Evolutionary conservation across 2,888 invertebrate genomes (phyloP).

Genomic region (Hypsopygia costalis): DNA sequence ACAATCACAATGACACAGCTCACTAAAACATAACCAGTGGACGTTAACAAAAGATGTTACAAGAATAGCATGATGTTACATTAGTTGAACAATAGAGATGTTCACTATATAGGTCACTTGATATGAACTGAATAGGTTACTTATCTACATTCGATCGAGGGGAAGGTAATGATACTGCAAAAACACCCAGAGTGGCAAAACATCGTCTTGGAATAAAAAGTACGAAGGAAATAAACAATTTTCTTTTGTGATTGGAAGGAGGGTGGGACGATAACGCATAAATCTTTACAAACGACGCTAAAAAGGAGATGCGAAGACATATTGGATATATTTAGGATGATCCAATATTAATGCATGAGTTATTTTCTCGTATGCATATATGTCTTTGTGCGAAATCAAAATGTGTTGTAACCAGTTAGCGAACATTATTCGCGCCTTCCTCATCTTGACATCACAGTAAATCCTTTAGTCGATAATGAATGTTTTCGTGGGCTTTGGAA

Average conservation of each 20-base stretch:
- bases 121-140: constrained; percentile 11
- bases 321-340: constrained; percentile 4
- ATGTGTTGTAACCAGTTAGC: constrained; percentile 2
- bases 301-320: constrained; percentile 11
- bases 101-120: constrained; percentile 12
- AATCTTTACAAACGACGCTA: constrained; percentile 49
- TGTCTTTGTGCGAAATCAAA: not conserved
- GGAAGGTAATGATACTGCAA: constrained; percentile 1
- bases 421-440: not conserved
- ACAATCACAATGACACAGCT: too few species aligned
- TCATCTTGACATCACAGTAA: constrained; percentile 11
- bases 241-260: constrained; percentile 23
- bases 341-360: constrained; percentile 10
- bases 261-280: constrained; percentile 36
- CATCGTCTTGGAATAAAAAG: constrained; percentile 12
- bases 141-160: not conserved
- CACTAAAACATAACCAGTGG: too few species aligned
- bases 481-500: constrained; percentile 20
- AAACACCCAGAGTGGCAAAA: constrained; percentile 3
- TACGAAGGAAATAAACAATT: constrained; percentile 32
- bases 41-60: not conserved
- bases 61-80: not conserved
- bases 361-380: constrained; percentile 1
- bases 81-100: not conserved
- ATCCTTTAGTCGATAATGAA: constrained; percentile 22